phyloP scores from a whole-genome alignment of 2,113 vertebrate genomes.

The Pelobates fuscus region DNA sequence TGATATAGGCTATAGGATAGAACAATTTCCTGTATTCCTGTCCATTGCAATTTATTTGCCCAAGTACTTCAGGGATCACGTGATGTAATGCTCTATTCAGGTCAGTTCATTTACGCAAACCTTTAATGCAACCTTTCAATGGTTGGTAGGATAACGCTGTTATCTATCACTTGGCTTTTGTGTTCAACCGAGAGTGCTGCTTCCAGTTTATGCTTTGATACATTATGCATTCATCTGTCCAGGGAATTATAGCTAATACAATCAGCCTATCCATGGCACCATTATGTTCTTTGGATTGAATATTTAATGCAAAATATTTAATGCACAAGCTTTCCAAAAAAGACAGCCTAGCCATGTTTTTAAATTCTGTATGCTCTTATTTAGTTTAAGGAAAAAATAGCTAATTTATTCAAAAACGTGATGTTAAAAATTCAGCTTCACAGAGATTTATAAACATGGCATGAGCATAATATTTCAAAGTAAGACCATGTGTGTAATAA shows the following conservation, averaged over 20 bases:
- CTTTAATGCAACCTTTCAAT: not conserved
- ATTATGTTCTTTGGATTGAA: too few species aligned
- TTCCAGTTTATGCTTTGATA: conserved; percentile 7
- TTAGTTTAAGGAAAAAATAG: too few species aligned
- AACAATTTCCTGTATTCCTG: not conserved
- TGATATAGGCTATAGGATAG: not conserved
- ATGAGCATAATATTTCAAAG: too few species aligned
- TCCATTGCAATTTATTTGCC: not conserved
- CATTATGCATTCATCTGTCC: not conserved
- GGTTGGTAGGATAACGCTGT: not conserved
- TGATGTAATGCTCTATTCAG: not conserved
- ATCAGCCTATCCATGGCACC: too few species aligned
- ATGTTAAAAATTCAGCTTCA: too few species aligned
- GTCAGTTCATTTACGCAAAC: not conserved
- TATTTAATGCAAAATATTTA: too few species aligned
- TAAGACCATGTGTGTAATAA: too few species aligned
- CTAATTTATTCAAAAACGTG: too few species aligned
- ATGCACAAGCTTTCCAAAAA: too few species aligned
- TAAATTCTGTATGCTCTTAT: too few species aligned
- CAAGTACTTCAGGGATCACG: not conserved
- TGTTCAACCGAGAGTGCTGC: not conserved
- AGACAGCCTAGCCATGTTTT: too few species aligned
- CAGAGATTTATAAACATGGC: too few species aligned
- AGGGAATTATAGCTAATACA: not conserved
- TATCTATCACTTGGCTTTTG: not conserved